Evolutionary conservation across 2,797 vertebrate species (phyloP), one percentile per base, ranked within the genome.

Genomic region (Syndactyla subalaris): DNA sequence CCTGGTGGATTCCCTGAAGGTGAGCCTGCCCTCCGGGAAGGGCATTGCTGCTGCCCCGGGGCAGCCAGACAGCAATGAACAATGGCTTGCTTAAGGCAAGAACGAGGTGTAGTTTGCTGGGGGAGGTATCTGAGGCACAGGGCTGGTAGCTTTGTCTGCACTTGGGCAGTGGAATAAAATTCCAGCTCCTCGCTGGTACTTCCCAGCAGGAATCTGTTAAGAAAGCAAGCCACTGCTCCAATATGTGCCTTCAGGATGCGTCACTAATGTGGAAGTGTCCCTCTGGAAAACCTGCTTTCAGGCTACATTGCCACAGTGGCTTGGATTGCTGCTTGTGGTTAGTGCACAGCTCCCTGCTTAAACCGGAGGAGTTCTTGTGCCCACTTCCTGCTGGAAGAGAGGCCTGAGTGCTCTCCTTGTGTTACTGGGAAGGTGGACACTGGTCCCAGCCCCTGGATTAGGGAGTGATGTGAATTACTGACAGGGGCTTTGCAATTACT

Each of bases 1-100:
- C 96, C 97, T 99, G 97, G 98, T 99, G 41, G 99, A 99, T 98
- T 99, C 99, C 88, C 98, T 99, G 94, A 99, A 99, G 99, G 98
- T 98, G 97, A 88, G 97, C 76, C 30, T 12, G 43, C 26, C 58
- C 65, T 39, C 17, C 51, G 32, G 51, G 10, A 18, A 18, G 51
- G 46, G 22, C 22, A 48, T 14, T 24, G 46, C 46, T 48, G 46
- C 46, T 48, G 46, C 12, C 46, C 24, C 14, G 3, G 24, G 14
- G 24, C 48, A 15, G 24, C 48, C 48, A 27, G 43, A 41, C 14
- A 2, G 26, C 29, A 36, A 8, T 3, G 45, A 79, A 8, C 75
- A 74, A 1, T 41, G 27, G 62, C 39, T 51, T 9, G 6, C 9
- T 0, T 14, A 6, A 32, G 68, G 29, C 34, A 77, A 74, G 24